Evolutionary conservation across 37 sponge, comb jelly and placozoan genomes (phyloP).

Genomic region (Sycon ciliatum): DNA sequence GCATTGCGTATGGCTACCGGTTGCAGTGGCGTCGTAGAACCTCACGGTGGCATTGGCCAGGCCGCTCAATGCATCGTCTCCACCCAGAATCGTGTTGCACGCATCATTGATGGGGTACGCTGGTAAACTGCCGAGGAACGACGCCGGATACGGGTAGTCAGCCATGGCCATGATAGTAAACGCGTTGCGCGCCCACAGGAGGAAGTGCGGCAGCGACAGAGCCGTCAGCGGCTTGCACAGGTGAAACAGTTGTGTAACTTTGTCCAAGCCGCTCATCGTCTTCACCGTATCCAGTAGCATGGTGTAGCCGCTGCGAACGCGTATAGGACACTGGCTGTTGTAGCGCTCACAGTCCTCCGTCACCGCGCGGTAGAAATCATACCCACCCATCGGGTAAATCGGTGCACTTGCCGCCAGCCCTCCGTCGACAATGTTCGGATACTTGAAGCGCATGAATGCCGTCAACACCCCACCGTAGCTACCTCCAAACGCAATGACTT

Average conservation of each 20-base stretch:
- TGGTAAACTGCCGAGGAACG: constrained; percentile 84
- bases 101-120: constrained; percentile 71
- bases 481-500: constrained; percentile 85
- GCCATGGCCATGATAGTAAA: constrained; percentile 84
- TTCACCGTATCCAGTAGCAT: background rate
- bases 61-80: constrained; percentile 46
- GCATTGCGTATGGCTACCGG: too few species aligned
- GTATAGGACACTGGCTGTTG: too few species aligned
- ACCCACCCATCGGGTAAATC: too few species aligned
- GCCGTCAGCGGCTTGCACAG: constrained; percentile 39
- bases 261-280: background rate
- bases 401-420: constrained; percentile 92
- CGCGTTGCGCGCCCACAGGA: constrained; percentile 73
- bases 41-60: constrained; percentile 35
- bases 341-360: too few species aligned
- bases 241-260: constrained; percentile 12
- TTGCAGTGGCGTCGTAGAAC: too few species aligned
- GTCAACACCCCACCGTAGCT: constrained; percentile 95
- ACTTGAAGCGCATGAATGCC: constrained; percentile 84
- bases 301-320: too few species aligned
- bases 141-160: constrained; percentile 88
- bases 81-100: background rate
- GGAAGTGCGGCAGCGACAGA: too few species aligned
- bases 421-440: constrained; percentile 85
- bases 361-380: too few species aligned